These are phyloP conservation scores for Mamestra configurata DNA, from an alignment of 1,140 invertebrate genomes.

Conservation along the genomic window DNA sequence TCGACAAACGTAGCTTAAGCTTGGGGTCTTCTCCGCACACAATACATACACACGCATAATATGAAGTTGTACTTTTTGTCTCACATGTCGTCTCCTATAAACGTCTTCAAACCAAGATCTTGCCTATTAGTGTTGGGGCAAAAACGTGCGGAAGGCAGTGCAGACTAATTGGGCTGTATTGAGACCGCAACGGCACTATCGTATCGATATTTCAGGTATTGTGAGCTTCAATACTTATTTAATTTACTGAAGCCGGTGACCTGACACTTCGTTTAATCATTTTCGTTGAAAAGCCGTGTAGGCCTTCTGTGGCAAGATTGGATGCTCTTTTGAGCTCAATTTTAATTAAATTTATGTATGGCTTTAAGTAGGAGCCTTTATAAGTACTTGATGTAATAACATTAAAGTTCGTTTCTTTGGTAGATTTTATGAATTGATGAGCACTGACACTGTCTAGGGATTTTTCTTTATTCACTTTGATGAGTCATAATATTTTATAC, in stretches of 20 bases:
- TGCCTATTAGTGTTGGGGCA: constrained; percentile 72
- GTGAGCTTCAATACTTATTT: constrained; percentile 47
- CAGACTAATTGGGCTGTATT: constrained; percentile 78
- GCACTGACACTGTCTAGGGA: too few relatives aligned
- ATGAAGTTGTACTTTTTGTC: not conserved
- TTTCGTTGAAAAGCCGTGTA: not conserved
- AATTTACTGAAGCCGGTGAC: constrained; percentile 43
- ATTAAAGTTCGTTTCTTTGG: not conserved
- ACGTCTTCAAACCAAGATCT: constrained; percentile 59
- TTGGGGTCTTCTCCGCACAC: too few relatives aligned
- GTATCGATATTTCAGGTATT: constrained; percentile 58
- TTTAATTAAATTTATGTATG: not conserved
- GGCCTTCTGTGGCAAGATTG: constrained; percentile 2
- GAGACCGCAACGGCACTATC: constrained; percentile 63
- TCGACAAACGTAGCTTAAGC: too few relatives aligned
- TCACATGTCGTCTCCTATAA: constrained; percentile 52
- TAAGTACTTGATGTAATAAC: not conserved
- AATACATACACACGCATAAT: too few relatives aligned
- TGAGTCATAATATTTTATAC: too few relatives aligned
- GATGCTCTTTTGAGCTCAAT: constrained; percentile 7
- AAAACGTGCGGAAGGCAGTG: constrained; percentile 77
- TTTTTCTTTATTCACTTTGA: too few relatives aligned
- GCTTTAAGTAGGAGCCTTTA: not conserved
- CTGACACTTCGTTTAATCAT: constrained; percentile 11
- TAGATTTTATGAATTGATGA: too few relatives aligned